Percentiles rank a stretch among this genome's conserved stretches.
Conservation (phyloP, 2,888 invertebrate genomes). For the Notocelia uddmanniana region DNA sequence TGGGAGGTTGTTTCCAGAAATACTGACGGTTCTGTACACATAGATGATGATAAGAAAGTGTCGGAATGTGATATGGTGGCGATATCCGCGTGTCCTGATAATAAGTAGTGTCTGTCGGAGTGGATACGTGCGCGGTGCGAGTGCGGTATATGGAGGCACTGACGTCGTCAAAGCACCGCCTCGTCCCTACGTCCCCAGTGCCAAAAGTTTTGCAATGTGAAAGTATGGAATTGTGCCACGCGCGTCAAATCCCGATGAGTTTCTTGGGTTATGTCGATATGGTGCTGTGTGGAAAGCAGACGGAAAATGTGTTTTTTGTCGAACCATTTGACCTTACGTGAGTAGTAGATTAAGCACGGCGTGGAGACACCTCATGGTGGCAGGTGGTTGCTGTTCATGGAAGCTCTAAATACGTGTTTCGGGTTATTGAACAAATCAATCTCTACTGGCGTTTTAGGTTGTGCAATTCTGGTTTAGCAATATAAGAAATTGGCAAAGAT, state of each 20-base stretch:
- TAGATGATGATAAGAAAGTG: constrained; percentile 61
- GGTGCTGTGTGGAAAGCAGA: constrained; percentile 58
- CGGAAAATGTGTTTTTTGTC: constrained; percentile 67
- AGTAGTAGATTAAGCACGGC: constrained; percentile 61
- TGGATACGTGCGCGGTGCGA: constrained; percentile 79
- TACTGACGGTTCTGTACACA: constrained; percentile 48
- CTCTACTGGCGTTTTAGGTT: constrained; percentile 57
- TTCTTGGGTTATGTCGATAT: constrained; percentile 59
- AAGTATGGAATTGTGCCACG: constrained; percentile 84
- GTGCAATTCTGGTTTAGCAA: constrained; percentile 54
- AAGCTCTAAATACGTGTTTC: constrained; percentile 42
- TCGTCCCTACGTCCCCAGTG: constrained; percentile 79
- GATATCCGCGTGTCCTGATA: constrained; percentile 64
- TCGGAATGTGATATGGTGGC: constrained; percentile 57
- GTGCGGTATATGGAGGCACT: constrained; percentile 77
- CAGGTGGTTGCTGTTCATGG: constrained; percentile 57
- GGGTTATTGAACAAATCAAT: constrained; percentile 54
- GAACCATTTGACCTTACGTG: constrained; percentile 68
- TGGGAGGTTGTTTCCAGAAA: constrained; percentile 71
- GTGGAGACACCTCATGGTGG: constrained; percentile 63
- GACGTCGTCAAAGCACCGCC: constrained; percentile 80
- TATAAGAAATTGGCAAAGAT: constrained; percentile 24
- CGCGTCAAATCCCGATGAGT: constrained; percentile 79
- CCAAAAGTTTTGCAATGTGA: constrained; percentile 86
- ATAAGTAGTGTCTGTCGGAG: constrained; percentile 65